Percentiles rank a stretch among this genome's conserved stretches.
Evolutionary conservation across 2,113 vertebrate genomes (phyloP).

Genomic region (Ardeotis arabs): DNA sequence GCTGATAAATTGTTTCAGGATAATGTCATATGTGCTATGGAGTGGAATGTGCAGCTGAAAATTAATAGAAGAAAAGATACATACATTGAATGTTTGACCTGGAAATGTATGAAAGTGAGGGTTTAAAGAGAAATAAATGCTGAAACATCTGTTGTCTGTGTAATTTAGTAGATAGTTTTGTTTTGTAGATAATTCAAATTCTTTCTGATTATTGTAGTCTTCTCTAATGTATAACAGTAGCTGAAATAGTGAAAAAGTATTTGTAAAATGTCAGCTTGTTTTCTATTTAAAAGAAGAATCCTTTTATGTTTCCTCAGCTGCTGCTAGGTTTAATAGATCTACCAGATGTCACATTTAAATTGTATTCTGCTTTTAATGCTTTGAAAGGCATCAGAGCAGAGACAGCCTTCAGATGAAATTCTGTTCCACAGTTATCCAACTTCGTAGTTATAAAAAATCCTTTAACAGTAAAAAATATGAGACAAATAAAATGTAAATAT

Average conservation of each 20-base stretch:
- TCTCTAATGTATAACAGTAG: slow-evolving; percentile 26
- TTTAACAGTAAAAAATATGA: background rate
- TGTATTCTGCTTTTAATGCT: background rate
- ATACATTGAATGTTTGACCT: background rate
- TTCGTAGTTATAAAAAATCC: background rate
- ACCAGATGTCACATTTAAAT: slow-evolving; percentile 55
- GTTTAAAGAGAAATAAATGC: slow-evolving; percentile 35
- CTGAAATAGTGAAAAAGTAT: slow-evolving; percentile 32
- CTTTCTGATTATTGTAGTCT: slow-evolving; percentile 43
- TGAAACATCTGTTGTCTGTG: slow-evolving; percentile 55
- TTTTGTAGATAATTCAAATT: slow-evolving; percentile 44
- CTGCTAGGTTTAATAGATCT: slow-evolving; percentile 38
- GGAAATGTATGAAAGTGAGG: background rate
- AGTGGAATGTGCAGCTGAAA: background rate
- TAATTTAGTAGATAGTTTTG: slow-evolving; percentile 31
- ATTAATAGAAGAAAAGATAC: background rate
- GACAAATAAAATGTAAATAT: background rate
- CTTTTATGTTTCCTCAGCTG: slow-evolving; percentile 45
- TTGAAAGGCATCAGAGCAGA: slow-evolving; percentile 5
- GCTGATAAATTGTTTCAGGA: background rate
- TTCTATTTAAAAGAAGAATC: slow-evolving; percentile 31
- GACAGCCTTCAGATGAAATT: background rate
- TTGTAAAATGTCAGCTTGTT: slow-evolving; percentile 32
- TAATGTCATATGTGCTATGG: background rate
- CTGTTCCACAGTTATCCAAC: background rate